These are phyloP conservation scores for Syrphus vitripennis DNA, from an alignment of 2,888 invertebrate species.

Conservation along the genomic window DNA sequence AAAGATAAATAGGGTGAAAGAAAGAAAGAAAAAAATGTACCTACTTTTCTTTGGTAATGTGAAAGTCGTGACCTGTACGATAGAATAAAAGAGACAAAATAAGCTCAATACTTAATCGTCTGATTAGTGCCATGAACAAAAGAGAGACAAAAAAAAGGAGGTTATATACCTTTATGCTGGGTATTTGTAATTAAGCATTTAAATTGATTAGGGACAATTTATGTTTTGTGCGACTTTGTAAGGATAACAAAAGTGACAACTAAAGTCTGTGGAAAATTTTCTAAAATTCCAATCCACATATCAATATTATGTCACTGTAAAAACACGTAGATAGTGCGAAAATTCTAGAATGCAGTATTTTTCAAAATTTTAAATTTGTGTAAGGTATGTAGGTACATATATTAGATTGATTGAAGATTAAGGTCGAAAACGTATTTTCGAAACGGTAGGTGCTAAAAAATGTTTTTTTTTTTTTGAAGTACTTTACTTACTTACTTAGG, in stretches of 20 bases:
- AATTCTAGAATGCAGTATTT: no score
- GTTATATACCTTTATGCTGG: not conserved
- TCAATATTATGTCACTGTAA: no score
- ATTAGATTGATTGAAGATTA: no score
- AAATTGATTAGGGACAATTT: not conserved
- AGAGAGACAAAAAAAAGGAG: not conserved
- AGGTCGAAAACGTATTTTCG: no score
- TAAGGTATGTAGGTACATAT: no score
- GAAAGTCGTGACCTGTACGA: conserved; percentile 27
- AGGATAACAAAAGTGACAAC: not conserved
- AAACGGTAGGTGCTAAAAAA: no score
- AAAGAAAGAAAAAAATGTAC: not conserved
- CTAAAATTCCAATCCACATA: no score
- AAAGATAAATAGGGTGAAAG: not conserved
- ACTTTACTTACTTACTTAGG: no score
- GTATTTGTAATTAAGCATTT: not conserved
- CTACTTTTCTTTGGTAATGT: not conserved
- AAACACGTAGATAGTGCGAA: no score
- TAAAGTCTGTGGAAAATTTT: not conserved
- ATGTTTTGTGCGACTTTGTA: not conserved
- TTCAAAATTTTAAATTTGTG: no score
- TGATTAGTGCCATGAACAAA: conserved; percentile 22
- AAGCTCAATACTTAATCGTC: not conserved
- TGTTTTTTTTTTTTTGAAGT: no score
- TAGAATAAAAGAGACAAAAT: not conserved